Base-by-base conservation (phyloP, 2,797 vertebrate genomes). In the Anomalospiza imberbis region DNA sequence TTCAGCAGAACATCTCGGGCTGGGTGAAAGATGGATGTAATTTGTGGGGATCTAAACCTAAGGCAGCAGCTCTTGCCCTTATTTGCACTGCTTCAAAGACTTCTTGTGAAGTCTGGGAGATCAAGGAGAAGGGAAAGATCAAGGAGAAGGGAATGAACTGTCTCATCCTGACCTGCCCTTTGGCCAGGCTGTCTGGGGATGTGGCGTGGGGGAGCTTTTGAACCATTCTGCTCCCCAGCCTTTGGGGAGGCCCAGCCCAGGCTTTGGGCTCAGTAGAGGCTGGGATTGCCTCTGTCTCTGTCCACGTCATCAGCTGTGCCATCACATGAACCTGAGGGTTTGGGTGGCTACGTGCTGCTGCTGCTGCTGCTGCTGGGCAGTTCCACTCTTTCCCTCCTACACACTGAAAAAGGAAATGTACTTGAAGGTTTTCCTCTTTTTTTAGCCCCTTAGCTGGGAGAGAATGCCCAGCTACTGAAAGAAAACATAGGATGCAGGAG, bases 61-160 rank as follows among this genome's bases (percentile, higher is more conserved):
- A 93, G 75, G 62, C 91, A 95, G 73, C 68, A 80, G 72, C 65
- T 92, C 62, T 84, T 89, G 89, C 75, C 89, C 91, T 92, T 44
- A 36, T 83, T 83, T 47, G 50, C 50, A 21, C 72, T 88, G 82
- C 93, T 96, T 96, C 96, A 96, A 96, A 95, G 91, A 38, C 89
- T 95, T 96, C 88, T 95, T 89, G 87, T 71, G 85, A 89, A 92
- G 89, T 24, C 85, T 91, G 86, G 79, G 88, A 96, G 94, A 91
- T 94, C 89, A 94, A 96, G 95, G 75, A 71, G 42, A 71, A 92
- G 20, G 38, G 42, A 83, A 94, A 95, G 95, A 94, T 94, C 85
- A 96, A 96, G 95, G 89, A 91, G 81, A 89, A 79, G 42, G 32
- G 87, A 60, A 76, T 85, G 65, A 95, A 85, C 45, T 61, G 19